Base-by-base conservation (phyloP, 1,140 invertebrate species). In the Drosophila kohkoa region DNA sequence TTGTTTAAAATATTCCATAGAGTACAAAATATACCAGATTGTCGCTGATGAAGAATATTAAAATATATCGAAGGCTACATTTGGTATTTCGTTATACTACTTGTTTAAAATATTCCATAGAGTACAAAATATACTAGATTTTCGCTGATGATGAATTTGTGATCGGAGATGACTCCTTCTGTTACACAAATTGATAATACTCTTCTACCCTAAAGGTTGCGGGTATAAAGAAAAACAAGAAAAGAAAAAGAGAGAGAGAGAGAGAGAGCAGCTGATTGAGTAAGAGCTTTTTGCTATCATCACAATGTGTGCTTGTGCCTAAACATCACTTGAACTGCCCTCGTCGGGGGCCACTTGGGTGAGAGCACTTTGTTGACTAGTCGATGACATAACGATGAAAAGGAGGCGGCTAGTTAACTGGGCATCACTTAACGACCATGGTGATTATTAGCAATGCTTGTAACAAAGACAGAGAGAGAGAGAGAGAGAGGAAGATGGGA, bases 311-410 rank as follows among this genome's bases (percentile, higher is more conserved):
- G 20, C 35, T 15, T 60, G 49, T 59, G 55, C 55, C 55, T 60
- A 57, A 74, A 60, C 71, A 74, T 54, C 55, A 68, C 71, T 74
- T 74, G 71, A 74, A 74, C 71, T 68, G 57, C 48, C 55, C 55
- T 52, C 54, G 45, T 66, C 52, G 62, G 65, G 45, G 20, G 20
- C 20, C 55, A 51, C 15, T 8, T 13, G n/a, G n/a, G 57, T 32
- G 43, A 0, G 32, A 11, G 51, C 51, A 54, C 49, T 28, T 32
- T 30, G 59, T 72, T 72, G 70, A 73, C 69, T 38, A 48, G 52
- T 49, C 52, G 62, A 71, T 65, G 62, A 48, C 41, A 65, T 64
- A 72, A 72, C 69, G 54, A 49, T 7, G 11, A 43, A n/a, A 13
- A 43, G 41, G 54, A 43, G 60, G 20, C 62, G 60, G 20, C 62